These are phyloP conservation scores for Drosophila algonquin DNA, from an alignment of 2,888 invertebrate species.

Conservation along the genomic window DNA sequence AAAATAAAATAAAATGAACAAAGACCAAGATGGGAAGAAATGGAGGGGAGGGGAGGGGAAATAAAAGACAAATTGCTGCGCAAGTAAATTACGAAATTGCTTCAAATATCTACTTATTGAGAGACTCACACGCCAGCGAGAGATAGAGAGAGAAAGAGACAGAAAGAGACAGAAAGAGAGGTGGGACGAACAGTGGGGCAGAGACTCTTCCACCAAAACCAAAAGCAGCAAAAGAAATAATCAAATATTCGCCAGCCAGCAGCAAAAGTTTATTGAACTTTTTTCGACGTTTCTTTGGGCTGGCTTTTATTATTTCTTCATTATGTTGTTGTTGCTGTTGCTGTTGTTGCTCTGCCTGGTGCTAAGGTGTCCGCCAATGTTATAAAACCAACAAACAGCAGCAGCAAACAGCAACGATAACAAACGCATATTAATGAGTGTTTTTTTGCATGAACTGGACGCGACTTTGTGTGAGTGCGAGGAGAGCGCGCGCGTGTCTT, in stretches of 20 bases:
- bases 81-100: conserved; percentile 74
- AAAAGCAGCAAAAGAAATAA: conserved; percentile 28
- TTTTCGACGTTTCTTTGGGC: conserved; percentile 57
- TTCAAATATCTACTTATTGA: conserved; percentile 58
- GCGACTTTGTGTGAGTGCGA: conserved; percentile 19
- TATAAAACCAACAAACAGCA: conserved; percentile 46
- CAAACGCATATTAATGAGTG: conserved; percentile 74
- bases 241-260: conserved; percentile 48
- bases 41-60: conserved; percentile 9
- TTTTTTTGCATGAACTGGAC: conserved; percentile 39
- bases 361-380: conserved; percentile 58
- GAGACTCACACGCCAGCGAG: conserved; percentile 49
- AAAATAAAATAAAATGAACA: conserved; percentile 23
- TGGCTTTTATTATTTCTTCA: conserved; percentile 68
- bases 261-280: conserved; percentile 81
- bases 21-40: conserved; percentile 3
- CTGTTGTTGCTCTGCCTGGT: conserved; percentile 23
- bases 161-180: conserved; percentile 4
- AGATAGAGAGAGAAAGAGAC: conserved; percentile 5
- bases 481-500: conserved; percentile 19
- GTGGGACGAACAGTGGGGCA: conserved; percentile 9
- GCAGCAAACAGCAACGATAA: conserved; percentile 40
- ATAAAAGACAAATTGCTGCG: conserved; percentile 36
- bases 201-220: not conserved
- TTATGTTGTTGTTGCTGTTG: conserved; percentile 45